Evolutionary conservation across 1,140 invertebrate genomes (phyloP), one percentile per base, ranked within the genome.

Genomic region (Drosophila santomea): DNA sequence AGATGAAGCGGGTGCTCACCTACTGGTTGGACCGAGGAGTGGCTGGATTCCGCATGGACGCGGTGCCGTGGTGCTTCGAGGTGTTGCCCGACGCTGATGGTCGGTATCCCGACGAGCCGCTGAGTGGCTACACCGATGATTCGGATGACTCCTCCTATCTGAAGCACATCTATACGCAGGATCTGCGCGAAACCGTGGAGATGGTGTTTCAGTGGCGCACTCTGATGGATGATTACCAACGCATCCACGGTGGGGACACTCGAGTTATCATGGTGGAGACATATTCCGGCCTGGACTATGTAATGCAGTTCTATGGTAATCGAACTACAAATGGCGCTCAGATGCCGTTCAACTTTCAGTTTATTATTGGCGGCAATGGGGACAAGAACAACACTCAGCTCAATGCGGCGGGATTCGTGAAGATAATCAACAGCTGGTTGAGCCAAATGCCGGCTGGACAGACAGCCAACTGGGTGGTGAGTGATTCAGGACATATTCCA

Each of bases 21-120:
- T 97, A 96, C 80, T 97, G 97, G 96, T 75, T 97, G 14, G 93
- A 95, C 15, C 94, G 94, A 79, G 96, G 95, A 3, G 95, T 97
- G 0, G 95, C 95, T 91, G 97, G 96, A 5, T 97, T 97, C 79
- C 93, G 95, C 55, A 93, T 97, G 32, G 94, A 95, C 71, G 94
- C 95, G 14, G 93, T 96, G 7, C 93, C 94, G 8, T 93, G 93
- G 91, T 80, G 95, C 20, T 93, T 94, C 61, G 95, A 95, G 92
- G 93, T 91, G 1, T 93, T 63, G 7, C 68, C 93, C 51, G 92
- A 90, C 4, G 93, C 79, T 10, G 90, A 91, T 8, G 93, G 93
- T 3, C 76, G 89, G 1, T 94, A 94, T 86, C 93, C 93, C 0
- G 94, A 95, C 83, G 95, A 95, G 75, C 94, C 95, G 0, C 61